Conservation (phyloP, 2,888 invertebrate genomes). For the Epsilonema sp. region DNA sequence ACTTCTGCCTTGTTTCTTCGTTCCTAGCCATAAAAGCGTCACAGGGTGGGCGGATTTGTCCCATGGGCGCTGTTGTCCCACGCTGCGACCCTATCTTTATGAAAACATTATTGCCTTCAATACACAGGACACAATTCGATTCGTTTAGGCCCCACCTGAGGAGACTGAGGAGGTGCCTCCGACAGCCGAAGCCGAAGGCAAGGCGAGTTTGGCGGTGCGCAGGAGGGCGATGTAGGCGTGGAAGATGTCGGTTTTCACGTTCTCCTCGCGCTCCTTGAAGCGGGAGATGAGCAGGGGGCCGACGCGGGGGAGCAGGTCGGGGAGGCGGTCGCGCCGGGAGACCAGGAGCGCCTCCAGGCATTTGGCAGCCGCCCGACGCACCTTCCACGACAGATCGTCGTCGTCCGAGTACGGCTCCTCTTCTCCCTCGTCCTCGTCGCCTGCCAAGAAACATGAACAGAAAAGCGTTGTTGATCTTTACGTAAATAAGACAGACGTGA, state of each 20-base stretch:
- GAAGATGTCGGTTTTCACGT: conserved; percentile 92
- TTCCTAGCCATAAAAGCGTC: too few relatives aligned
- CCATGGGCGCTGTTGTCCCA: too few relatives aligned
- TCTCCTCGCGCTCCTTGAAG: conserved; percentile 80
- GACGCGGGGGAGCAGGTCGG: conserved; percentile 65
- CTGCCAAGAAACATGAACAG: neutral
- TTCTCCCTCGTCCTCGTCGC: conserved; percentile 44
- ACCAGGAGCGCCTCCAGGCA: conserved; percentile 84
- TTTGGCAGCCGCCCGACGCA: conserved; percentile 70
- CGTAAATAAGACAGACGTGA: too few relatives aligned
- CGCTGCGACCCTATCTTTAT: too few relatives aligned
- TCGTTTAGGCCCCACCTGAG: too few relatives aligned
- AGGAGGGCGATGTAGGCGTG: conserved; percentile 82
- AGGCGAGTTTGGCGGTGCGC: conserved; percentile 56
- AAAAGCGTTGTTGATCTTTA: too few relatives aligned
- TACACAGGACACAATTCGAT: too few relatives aligned
- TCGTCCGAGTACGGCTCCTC: conserved; percentile 89
- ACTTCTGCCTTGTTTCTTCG: too few relatives aligned
- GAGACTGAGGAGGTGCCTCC: too few relatives aligned
- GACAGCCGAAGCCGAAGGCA: too few relatives aligned
- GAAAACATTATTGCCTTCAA: too few relatives aligned
- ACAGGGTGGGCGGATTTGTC: too few relatives aligned
- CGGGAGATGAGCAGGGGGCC: conserved; percentile 75
- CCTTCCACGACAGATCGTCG: conserved; percentile 92
- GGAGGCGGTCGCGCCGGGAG: conserved; percentile 69